phyloP scores from a whole-genome alignment of 1,140 invertebrate genomes.

The Pinna nobilis region DNA sequence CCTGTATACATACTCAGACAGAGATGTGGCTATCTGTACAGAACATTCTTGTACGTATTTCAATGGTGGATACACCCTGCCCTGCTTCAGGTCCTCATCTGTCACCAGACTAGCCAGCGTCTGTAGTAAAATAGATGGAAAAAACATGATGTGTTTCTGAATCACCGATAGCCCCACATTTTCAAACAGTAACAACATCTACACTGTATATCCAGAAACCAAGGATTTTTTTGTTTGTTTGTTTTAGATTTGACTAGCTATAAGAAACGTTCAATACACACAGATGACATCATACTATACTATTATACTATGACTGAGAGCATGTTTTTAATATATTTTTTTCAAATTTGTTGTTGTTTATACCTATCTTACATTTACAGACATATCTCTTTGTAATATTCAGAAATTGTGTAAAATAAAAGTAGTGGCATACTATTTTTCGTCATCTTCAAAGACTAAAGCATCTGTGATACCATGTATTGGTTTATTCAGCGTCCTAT shows the following conservation, averaged over 20 bases:
- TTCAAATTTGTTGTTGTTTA: no score
- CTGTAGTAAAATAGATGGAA: constrained; percentile 73
- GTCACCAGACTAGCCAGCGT: constrained; percentile 89
- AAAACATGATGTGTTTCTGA: neutral
- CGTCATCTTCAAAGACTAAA: no score
- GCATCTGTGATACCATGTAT: no score
- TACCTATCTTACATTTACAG: no score
- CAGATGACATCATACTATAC: constrained; percentile 10
- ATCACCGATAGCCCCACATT: neutral
- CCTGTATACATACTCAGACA: constrained; percentile 92
- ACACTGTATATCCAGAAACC: no score
- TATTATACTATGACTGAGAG: neutral
- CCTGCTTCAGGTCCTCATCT: constrained; percentile 86
- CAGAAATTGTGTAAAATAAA: no score
- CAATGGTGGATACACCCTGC: constrained; percentile 96
- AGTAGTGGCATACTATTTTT: no score
- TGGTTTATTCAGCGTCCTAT: no score
- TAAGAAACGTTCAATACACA: constrained; percentile 69
- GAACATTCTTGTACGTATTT: constrained; percentile 92
- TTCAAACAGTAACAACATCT: neutral
- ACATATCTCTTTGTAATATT: no score
- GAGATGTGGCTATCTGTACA: constrained; percentile 87
- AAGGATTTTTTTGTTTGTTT: no score
- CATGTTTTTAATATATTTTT: no score
- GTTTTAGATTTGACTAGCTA: constrained; percentile 74